Evolutionary conservation across 37 sponge, comb jelly and placozoan species (phyloP), one percentile per base, ranked within the genome.

Genomic region (Amphimedon queenslandica): DNA sequence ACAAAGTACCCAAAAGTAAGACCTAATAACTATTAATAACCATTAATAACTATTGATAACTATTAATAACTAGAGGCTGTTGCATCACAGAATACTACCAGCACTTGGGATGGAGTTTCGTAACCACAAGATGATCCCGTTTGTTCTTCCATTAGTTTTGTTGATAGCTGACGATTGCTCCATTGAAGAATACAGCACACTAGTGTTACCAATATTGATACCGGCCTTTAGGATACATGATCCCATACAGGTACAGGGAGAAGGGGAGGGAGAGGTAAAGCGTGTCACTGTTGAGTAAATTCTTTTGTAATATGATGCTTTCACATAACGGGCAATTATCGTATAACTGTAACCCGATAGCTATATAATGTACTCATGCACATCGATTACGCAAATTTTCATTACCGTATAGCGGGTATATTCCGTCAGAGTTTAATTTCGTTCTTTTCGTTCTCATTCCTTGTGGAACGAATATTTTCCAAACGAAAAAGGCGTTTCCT

Each of bases 81-180:
- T 86, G 24, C 69, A 79, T 24, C 87, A 90, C 41, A 42, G 74
- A 30, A 87, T 89, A 1, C 64, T 93, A 16, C 87, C 94, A 18
- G 72, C 87, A 10, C 61, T 93, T 10, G 18, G 61, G 25, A 65
- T 35, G 16, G 94, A 93, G 75, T 89, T 93, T 40, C 64, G 73
- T 5, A 90, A 88, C 55, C 53, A 75, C 64, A 79, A 74, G 66
- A 93, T 93, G 94, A 82, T 93, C 33, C 94, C 94, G 8, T 93
- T 93, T 63, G 72, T 89, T 30, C 86, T 93, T 23, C 94, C 94
- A 0, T 64, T 75, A 34, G 67, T 89, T 1, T 75, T 93, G 13
- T 38, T 93, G 25, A 69, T 93, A 27, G 90, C 91, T n/a, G 87
- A 89, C 42, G 90, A 85, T 74, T 78, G 82, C 64, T 85, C 63